Conservation (phyloP, 30 jellyfish, hydroid and myxozoan genomes). For the Hydractinia symbiolongicarpus region DNA sequence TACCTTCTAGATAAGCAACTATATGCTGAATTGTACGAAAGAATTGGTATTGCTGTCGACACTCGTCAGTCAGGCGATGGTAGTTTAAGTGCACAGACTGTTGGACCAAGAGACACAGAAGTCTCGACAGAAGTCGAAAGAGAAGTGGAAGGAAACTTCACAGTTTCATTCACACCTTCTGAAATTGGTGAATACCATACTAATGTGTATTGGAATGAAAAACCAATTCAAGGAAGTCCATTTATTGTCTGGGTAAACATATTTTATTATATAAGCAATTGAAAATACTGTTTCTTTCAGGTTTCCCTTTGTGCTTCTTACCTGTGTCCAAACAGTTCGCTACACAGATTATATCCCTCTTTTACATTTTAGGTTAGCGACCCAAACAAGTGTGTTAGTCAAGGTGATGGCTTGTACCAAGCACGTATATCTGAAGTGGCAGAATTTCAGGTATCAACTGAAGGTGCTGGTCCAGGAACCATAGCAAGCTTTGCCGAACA, state of each 20-base stretch:
- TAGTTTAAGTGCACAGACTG: constrained; percentile 59
- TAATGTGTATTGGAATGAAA: constrained; percentile 69
- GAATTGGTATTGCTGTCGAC: constrained; percentile 61
- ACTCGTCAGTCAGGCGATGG: constrained; percentile 81
- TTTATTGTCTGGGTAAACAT: constrained; percentile 53
- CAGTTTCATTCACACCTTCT: constrained; percentile 66
- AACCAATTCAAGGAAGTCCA: constrained; percentile 88
- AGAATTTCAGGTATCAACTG: constrained; percentile 69
- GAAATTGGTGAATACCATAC: constrained; percentile 88
- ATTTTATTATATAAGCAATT: neutral
- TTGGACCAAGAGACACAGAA: constrained; percentile 61
- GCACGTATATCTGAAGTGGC: constrained; percentile 74
- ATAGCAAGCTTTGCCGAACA: constrained; percentile 47
- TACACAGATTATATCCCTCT: neutral
- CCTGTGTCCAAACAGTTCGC: neutral
- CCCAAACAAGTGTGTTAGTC: constrained; percentile 69
- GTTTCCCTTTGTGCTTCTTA: neutral
- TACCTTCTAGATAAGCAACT: constrained; percentile 49
- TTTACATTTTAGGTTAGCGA: constrained; percentile 50
- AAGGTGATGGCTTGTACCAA: constrained; percentile 84
- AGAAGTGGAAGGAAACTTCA: constrained; percentile 34
- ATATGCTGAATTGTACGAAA: constrained; percentile 57
- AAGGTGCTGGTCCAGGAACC: constrained; percentile 98
- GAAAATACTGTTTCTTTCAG: neutral
- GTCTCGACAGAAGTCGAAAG: constrained; percentile 48